phyloP scores from a whole-genome alignment of 2,797 vertebrate genomes.

The Acanthurus leucopareius region DNA sequence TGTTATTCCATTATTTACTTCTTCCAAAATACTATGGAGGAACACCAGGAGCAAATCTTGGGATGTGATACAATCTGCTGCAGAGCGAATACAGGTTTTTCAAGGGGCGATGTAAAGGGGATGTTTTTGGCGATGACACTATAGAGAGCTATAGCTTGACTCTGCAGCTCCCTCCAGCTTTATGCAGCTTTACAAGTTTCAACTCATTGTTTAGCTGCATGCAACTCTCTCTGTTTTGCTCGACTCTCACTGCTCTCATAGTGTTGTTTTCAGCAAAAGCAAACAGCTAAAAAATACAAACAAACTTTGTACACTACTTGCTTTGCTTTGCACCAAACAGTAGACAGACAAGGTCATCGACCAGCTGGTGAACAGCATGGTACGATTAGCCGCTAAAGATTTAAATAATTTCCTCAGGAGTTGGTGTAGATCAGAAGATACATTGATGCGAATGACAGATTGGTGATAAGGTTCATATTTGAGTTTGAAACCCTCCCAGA shows the following conservation, averaged over 20 bases:
- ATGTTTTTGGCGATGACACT: background rate
- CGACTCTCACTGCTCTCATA: background rate
- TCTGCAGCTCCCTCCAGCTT: background rate
- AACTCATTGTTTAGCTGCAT: background rate
- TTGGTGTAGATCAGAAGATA: constrained; percentile 1
- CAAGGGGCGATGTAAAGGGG: background rate
- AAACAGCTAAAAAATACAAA: background rate
- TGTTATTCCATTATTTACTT: no score
- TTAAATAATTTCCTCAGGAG: background rate
- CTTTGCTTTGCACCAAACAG: background rate
- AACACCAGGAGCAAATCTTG: no score
- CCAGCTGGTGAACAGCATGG: background rate
- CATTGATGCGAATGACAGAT: constrained; percentile 64
- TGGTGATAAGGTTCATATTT: constrained; percentile 65
- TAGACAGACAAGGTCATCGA: background rate
- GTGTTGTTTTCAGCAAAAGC: background rate
- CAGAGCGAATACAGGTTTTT: no score
- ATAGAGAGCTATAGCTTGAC: background rate
- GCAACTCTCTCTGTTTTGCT: background rate
- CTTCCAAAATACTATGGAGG: no score
- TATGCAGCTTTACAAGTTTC: background rate
- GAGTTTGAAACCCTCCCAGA: constrained; percentile 41
- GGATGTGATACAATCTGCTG: no score
- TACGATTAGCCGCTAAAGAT: background rate
- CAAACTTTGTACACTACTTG: no score